Percentiles rank a stretch among this genome's conserved stretches.
Conservation (phyloP, 2,113 vertebrate genomes). For the Macquaria ambigua region DNA sequence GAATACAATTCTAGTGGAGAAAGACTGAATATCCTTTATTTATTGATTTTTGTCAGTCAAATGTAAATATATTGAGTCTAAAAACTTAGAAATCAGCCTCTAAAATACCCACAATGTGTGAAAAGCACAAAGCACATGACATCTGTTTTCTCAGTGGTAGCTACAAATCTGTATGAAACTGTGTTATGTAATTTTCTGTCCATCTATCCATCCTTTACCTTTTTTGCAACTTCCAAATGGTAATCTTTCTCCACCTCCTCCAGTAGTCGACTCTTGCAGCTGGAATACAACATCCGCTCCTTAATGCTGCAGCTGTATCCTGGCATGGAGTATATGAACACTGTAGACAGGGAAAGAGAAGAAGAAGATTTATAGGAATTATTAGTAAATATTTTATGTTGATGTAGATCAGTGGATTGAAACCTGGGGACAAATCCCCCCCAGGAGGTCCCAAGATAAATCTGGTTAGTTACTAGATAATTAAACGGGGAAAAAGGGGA, state of each 20-base stretch:
- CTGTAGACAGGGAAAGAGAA: conserved; percentile 74
- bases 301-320: conserved; percentile 98
- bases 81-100: not conserved
- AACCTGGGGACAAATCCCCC: not conserved
- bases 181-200: not conserved
- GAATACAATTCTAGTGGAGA: not conserved
- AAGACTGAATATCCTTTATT: not conserved
- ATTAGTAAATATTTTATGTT: not conserved
- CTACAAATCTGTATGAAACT: not conserved
- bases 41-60: not conserved
- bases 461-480: not conserved
- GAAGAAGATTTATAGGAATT: not conserved
- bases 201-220: conserved; percentile 83
- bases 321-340: conserved; percentile 99
- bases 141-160: not conserved
- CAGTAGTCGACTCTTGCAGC: conserved; percentile 96
- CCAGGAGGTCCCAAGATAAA: not conserved
- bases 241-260: conserved; percentile 95
- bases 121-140: not conserved
- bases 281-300: conserved; percentile 98
- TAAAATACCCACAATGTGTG: not conserved
- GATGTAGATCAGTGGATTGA: not conserved
- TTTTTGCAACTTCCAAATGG: conserved; percentile 92
- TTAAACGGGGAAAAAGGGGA: not conserved
- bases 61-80: not conserved